Conservation (phyloP, 2,113 vertebrate genomes). For the Seriola quinqueradiata region DNA sequence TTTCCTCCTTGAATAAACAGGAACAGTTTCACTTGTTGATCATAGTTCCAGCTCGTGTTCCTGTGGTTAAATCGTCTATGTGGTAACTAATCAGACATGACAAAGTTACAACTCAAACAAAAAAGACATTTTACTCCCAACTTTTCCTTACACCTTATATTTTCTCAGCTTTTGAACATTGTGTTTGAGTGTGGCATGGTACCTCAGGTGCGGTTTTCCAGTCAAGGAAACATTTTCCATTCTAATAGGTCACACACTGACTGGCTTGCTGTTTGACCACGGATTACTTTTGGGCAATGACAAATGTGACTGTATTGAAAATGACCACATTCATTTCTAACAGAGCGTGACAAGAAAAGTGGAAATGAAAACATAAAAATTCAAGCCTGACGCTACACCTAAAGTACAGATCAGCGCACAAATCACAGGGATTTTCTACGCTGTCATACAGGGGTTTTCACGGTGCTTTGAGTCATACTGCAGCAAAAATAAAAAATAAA, state of each 20-base stretch:
- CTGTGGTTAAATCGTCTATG: conserved; percentile 23
- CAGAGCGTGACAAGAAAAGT: conserved; percentile 50
- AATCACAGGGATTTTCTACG: conserved; percentile 17
- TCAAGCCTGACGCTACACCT: not conserved
- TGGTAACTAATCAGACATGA: conserved; percentile 33
- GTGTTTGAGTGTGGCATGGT: conserved; percentile 27
- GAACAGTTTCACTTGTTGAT: conserved; percentile 55
- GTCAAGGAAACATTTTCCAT: conserved; percentile 63
- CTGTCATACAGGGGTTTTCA: conserved; percentile 4
- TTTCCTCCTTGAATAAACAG: conserved; percentile 38
- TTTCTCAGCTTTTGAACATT: conserved; percentile 54
- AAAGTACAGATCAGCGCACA: not conserved
- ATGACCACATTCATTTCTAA: conserved; percentile 53
- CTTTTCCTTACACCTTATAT: conserved; percentile 25
- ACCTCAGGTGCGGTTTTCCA: conserved; percentile 69
- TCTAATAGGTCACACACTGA: conserved; percentile 58
- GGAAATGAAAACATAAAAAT: conserved; percentile 47
- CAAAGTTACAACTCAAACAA: conserved; percentile 29
- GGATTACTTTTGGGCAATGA: conserved; percentile 59
- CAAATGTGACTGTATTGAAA: conserved; percentile 66
- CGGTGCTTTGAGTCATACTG: conserved; percentile 10
- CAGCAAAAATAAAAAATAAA: not conserved
- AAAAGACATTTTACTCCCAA: conserved; percentile 36
- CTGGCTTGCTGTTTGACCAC: conserved; percentile 45
- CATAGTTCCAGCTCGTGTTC: conserved; percentile 34